These are phyloP conservation scores for Euphysa ruthae DNA, from an alignment of 30 jellyfish, hydroid and myxozoan genomes.

Conservation along the genomic window DNA sequence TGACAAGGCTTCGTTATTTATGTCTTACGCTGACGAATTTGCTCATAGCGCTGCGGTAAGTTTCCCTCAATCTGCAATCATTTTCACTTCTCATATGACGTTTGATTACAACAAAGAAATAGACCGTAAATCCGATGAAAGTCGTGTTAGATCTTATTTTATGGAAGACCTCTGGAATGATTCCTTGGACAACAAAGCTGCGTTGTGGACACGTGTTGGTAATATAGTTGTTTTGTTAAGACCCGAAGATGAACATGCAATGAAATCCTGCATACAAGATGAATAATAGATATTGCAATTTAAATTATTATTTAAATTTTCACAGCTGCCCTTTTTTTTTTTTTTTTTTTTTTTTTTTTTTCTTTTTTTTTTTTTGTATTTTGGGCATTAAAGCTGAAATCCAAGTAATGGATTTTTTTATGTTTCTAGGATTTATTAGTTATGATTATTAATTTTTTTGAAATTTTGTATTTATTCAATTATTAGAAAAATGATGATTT, in stretches of 20 bases:
- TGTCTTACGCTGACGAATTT: slow-evolving; percentile 37
- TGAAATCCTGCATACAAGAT: too few species aligned
- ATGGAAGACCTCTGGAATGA: slow-evolving; percentile 9
- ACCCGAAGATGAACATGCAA: slow-evolving; percentile 20
- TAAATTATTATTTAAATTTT: too few species aligned
- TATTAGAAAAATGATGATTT: too few species aligned
- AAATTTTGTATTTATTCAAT: too few species aligned
- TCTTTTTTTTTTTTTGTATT: too few species aligned
- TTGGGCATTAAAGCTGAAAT: too few species aligned
- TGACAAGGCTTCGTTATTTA: slow-evolving; percentile 18
- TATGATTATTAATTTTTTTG: too few species aligned
- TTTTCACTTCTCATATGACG: slow-evolving; percentile 12
- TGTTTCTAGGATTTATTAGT: too few species aligned
- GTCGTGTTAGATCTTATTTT: not conserved
- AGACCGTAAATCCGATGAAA: slow-evolving; percentile 7
- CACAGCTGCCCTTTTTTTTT: too few species aligned
- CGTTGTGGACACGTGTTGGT: slow-evolving; percentile 35
- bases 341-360: too few species aligned
- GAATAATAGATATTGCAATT: too few species aligned
- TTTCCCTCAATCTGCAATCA: slow-evolving; percentile 20
- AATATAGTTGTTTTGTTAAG: slow-evolving; percentile 5
- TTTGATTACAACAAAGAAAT: not conserved
- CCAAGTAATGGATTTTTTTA: too few species aligned
- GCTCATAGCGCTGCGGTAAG: not conserved
- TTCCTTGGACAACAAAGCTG: not conserved